Percentiles rank a stretch among this genome's conserved stretches.
phyloP scores from a whole-genome alignment of 2,797 vertebrate genomes.

The Onychomys torridus region DNA sequence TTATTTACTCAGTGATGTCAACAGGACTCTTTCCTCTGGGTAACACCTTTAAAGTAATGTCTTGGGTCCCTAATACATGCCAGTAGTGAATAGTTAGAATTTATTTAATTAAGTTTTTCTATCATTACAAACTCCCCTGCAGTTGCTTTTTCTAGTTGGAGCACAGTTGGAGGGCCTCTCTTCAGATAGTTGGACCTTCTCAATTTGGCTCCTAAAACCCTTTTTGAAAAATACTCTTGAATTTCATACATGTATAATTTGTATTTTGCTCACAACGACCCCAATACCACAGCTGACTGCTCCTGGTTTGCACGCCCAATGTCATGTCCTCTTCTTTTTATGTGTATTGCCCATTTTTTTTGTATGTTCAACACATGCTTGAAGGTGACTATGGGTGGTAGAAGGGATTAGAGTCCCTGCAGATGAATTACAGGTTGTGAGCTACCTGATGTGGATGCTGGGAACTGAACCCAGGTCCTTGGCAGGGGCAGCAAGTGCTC shows the following conservation, averaged over 20 bases:
- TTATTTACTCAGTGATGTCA: not conserved
- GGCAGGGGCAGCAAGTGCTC: not conserved
- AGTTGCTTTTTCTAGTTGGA: not conserved
- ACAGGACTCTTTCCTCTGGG: not conserved
- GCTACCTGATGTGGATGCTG: not conserved
- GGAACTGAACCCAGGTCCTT: not conserved
- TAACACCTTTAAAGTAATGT: conserved; percentile 19
- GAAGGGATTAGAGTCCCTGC: not conserved
- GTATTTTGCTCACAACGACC: not conserved
- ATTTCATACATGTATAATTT: not conserved
- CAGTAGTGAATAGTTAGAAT: not conserved
- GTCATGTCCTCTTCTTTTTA: not conserved
- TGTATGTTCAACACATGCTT: not conserved
- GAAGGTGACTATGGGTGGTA: not conserved
- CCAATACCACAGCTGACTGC: not conserved
- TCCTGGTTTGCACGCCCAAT: not conserved
- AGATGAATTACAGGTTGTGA: not conserved
- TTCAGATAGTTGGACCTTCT: conserved; percentile 29
- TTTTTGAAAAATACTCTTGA: not conserved
- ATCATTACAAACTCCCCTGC: not conserved
- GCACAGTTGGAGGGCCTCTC: not conserved
- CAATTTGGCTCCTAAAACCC: not conserved
- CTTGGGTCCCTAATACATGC: conserved; percentile 7
- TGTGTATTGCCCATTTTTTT: not conserved
- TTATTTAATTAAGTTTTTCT: conserved; percentile 36